Evolutionary conservation across 1,140 invertebrate species (phyloP), one percentile per base, ranked within the genome.

Genomic region (Drosophila kohkoa): DNA sequence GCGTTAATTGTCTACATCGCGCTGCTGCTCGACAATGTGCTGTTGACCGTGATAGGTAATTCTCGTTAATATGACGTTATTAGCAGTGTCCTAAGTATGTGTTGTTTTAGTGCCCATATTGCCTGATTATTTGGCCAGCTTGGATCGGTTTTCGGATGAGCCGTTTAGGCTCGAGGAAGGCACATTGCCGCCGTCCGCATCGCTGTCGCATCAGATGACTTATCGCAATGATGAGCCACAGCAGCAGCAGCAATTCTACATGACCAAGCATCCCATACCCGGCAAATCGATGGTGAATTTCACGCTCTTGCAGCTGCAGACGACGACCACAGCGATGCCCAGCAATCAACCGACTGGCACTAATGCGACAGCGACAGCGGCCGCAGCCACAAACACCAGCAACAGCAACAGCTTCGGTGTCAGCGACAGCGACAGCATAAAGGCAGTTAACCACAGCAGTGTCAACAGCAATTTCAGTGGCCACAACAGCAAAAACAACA

Each of bases 21-120:
- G 28, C 93, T 96, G 67, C 94, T 97, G 70, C 91, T 96, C 83
- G 96, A 97, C 93, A 97, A 97, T 93, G 94, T 96, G 65, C 93
- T 97, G 8, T 92, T 97, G 16, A 97, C 96, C 11, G 95, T 96
- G 51, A 96, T 97, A 64, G 96, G 96, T 97, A 93, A 96, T 69
- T 30, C 30, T 15, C 64, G 71, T 70, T 69, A 41, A 62, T 20
- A 41, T 54, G 49, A 5, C 8, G 28, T 45, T 11, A 16, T 46
- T 52, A 59, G 55, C 25, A 63, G 68, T 16, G 11, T 20, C 7
- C 35, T 59, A 48, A 67, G 3, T 30, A n/a, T 28, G 2, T 54
- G 51, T 20, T 54, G 38, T 82, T 68, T 11, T 62, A 98, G 97
- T 98, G 46, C 97, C 97, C 35, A 97, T 98, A 77, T 95, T 98